phyloP scores from a whole-genome alignment of 2,888 invertebrate species.

The Plebejus anna region DNA sequence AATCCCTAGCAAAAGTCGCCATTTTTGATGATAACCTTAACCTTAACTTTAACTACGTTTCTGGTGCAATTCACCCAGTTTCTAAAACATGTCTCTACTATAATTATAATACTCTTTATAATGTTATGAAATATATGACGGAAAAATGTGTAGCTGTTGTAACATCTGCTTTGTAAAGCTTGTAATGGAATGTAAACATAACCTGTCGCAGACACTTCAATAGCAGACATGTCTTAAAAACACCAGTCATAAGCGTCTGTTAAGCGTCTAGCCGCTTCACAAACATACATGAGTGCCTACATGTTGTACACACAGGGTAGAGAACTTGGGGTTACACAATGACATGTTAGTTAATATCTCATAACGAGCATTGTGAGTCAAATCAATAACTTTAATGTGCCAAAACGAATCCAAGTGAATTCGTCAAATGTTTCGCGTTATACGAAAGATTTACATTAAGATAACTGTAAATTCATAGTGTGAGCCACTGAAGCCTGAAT shows the following conservation, averaged over 20 bases:
- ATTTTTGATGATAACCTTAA: too few relatives aligned
- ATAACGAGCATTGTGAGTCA: background rate
- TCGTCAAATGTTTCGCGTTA: background rate
- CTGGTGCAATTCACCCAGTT: too few relatives aligned
- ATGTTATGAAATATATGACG: background rate
- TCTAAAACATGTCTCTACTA: too few relatives aligned
- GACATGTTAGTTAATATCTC: background rate
- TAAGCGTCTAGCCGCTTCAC: constrained; percentile 23
- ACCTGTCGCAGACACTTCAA: constrained; percentile 17
- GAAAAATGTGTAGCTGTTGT: background rate
- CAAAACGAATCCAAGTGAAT: background rate
- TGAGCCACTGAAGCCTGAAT: constrained; percentile 39
- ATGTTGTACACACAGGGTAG: background rate
- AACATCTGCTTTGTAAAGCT: constrained; percentile 9
- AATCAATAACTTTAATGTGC: background rate
- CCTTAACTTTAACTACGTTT: too few relatives aligned
- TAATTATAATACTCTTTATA: too few relatives aligned
- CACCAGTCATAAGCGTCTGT: constrained; percentile 17
- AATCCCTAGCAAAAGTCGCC: too few relatives aligned
- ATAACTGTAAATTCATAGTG: constrained; percentile 29
- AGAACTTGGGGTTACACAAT: background rate
- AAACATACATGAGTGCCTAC: background rate
- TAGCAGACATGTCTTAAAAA: background rate
- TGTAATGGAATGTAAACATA: constrained; percentile 19
- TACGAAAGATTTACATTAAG: constrained; percentile 10